Conservation (phyloP, 2,113 vertebrate genomes). For the Heterocephalus glaber region DNA sequence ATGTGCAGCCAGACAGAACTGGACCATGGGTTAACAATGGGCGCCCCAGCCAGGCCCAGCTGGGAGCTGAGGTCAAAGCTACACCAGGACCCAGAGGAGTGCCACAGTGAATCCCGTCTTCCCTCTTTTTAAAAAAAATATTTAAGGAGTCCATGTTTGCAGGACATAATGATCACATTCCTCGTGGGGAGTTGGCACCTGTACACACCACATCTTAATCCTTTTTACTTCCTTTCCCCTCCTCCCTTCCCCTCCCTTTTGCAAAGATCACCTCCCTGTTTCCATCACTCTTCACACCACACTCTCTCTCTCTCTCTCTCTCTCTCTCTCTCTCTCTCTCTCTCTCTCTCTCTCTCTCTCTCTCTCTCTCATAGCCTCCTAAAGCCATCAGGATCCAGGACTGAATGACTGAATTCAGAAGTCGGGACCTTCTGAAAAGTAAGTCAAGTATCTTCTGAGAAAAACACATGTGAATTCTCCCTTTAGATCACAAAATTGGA, state of each 20-base stretch:
- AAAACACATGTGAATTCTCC: neutral
- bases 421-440: neutral
- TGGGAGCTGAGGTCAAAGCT: neutral
- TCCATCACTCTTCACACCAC: neutral
- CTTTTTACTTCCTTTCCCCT: neutral
- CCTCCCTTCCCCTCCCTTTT: neutral
- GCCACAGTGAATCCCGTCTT: neutral
- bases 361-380: too few species aligned
- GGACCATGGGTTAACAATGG: neutral
- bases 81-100: neutral
- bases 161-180: neutral
- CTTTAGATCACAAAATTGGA: conserved; percentile 5
- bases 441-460: conserved; percentile 12
- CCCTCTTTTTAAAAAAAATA: neutral
- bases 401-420: neutral
- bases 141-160: neutral
- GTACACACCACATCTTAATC: neutral
- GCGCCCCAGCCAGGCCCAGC: too few species aligned
- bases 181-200: neutral
- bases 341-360: too few species aligned
- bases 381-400: neutral
- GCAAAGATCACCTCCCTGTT: neutral
- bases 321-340: too few species aligned
- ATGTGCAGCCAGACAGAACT: neutral
- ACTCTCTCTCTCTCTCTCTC: too few species aligned